Percentiles rank a stretch among this genome's conserved stretches.
Evolutionary conservation across 2,797 vertebrate genomes (phyloP).

Genomic region (Molothrus aeneus): DNA sequence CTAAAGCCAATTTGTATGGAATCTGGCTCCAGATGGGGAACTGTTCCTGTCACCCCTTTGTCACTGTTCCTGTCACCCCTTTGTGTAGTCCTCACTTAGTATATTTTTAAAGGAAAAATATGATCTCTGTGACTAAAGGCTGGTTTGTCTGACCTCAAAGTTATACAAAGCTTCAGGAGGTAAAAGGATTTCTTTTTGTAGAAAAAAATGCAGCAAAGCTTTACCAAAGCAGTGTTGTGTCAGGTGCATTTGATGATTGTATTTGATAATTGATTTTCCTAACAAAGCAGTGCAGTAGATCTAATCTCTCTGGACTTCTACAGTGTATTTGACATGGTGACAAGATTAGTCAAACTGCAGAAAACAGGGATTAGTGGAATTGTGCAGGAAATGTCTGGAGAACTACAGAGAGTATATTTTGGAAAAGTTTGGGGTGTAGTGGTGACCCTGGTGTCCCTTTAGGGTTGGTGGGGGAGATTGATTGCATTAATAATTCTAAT

Average conservation of each 20-base stretch:
- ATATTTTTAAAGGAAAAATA: background rate
- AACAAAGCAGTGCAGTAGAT: constrained; percentile 27
- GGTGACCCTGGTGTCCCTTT: background rate
- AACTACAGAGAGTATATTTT: background rate
- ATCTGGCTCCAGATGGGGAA: background rate
- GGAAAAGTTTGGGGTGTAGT: background rate
- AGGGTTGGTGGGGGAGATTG: background rate
- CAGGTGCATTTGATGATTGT: constrained; percentile 17
- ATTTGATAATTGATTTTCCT: constrained; percentile 45
- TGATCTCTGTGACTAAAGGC: background rate
- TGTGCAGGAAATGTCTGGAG: background rate
- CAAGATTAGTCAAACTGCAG: constrained; percentile 21
- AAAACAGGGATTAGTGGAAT: background rate
- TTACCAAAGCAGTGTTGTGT: background rate
- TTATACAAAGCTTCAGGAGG: background rate
- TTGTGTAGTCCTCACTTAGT: background rate
- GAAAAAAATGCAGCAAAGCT: background rate
- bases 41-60: background rate
- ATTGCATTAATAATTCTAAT: background rate
- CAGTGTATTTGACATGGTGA: background rate
- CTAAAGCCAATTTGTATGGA: background rate
- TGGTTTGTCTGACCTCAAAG: background rate
- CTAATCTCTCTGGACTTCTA: constrained; percentile 22
- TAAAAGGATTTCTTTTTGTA: background rate
- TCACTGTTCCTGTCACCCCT: background rate